Conservation (phyloP, 2,888 invertebrate species). For the Hoplodrina blanda region DNA sequence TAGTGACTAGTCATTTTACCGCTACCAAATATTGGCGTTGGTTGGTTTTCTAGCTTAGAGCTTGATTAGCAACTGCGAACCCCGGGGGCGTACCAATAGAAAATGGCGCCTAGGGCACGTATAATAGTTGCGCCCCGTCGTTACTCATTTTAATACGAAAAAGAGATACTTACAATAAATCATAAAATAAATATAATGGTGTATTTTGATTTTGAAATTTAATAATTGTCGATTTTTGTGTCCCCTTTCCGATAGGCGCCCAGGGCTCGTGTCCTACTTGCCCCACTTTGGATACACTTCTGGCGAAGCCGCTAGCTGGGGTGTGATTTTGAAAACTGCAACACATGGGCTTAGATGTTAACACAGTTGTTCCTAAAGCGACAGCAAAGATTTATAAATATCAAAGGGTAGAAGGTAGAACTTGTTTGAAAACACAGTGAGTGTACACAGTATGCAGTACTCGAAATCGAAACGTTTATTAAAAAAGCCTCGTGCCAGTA, state of each 20-base stretch:
- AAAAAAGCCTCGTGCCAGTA: conserved; percentile 2
- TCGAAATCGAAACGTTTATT: conserved; percentile 4
- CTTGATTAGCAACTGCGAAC: conserved; percentile 9
- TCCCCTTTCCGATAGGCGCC: too few relatives aligned
- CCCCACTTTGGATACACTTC: too few relatives aligned
- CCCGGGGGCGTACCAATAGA: too few relatives aligned
- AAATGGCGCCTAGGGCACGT: too few relatives aligned
- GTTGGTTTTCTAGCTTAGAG: conserved; percentile 11
- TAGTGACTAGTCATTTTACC: conserved; percentile 22
- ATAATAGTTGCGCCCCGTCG: too few relatives aligned
- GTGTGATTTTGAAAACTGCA: conserved; percentile 27
- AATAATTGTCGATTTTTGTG: too few relatives aligned
- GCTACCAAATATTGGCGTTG: conserved; percentile 27
- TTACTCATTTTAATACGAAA: too few relatives aligned
- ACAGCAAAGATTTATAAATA: conserved; percentile 9
- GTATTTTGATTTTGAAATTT: too few relatives aligned
- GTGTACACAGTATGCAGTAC: not conserved
- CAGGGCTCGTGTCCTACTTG: too few relatives aligned
- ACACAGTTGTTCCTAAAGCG: conserved; percentile 7
- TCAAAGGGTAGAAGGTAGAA: conserved; percentile 22
- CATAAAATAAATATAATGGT: too few relatives aligned
- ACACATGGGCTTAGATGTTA: conserved; percentile 13
- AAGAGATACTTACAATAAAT: too few relatives aligned
- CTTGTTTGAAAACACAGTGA: conserved; percentile 2
- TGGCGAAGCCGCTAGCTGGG: not conserved